A percentile compares a stretch with the other conserved stretches of the same genome.
phyloP scores from a whole-genome alignment of 35 echinoderm and acorn worm genomes.

The Ophiothrix spiculata region DNA sequence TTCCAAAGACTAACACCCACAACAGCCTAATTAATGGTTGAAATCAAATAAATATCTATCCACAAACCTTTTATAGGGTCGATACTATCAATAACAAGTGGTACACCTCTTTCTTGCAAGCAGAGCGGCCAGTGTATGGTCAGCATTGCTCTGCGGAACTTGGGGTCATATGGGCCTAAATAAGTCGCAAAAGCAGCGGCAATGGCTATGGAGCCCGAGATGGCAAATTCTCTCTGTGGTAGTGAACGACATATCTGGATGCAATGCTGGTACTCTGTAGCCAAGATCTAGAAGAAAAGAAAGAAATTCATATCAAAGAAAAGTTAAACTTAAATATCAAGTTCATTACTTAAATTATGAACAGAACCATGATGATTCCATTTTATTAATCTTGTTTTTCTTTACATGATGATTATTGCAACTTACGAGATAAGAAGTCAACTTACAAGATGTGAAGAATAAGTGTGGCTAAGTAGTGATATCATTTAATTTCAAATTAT shows the following conservation, averaged over 20 bases:
- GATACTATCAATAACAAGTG: constrained; percentile 90
- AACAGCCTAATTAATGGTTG: too few relatives aligned
- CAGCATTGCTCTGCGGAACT: constrained; percentile 77
- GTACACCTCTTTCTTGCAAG: constrained; percentile 86
- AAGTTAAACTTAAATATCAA: background rate
- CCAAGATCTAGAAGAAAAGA: constrained; percentile 86
- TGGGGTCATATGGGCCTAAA: constrained; percentile 83
- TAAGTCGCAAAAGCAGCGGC: constrained; percentile 90
- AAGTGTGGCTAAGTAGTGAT: too few relatives aligned
- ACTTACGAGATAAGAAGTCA: too few relatives aligned
- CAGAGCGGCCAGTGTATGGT: constrained; percentile 97
- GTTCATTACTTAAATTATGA: too few relatives aligned
- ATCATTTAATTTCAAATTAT: too few relatives aligned
- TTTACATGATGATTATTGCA: too few relatives aligned
- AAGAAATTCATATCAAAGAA: background rate
- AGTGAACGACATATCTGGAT: constrained; percentile 92
- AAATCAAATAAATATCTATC: too few relatives aligned
- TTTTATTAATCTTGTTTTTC: background rate
- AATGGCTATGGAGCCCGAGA: constrained; percentile 78
- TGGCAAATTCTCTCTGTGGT: constrained; percentile 85
- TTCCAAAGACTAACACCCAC: too few relatives aligned
- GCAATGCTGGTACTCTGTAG: constrained; percentile 90
- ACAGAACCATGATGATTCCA: background rate
- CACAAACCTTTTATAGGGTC: constrained; percentile 96
- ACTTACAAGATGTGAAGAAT: too few relatives aligned